phyloP scores from a whole-genome alignment of 2,888 invertebrate genomes.

The Cremastinae sp. region DNA sequence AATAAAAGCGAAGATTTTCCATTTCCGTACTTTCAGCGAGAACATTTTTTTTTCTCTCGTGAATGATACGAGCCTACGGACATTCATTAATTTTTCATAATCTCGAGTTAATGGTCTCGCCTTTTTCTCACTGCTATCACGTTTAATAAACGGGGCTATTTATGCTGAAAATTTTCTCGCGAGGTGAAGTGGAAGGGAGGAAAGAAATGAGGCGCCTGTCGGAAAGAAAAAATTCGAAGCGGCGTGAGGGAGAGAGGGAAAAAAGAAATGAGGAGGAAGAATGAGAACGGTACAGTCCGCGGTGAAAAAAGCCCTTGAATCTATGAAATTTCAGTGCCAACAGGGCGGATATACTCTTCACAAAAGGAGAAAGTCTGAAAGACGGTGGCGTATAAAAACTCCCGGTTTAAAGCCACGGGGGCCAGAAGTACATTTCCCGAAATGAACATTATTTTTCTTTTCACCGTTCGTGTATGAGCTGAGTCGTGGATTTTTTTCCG shows the following conservation, averaged over 20 bases:
- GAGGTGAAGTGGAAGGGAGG: not conserved
- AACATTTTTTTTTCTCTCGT: too few relatives aligned
- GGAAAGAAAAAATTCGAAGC: constrained; percentile 31
- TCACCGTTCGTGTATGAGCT: constrained; percentile 15
- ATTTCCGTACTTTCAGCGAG: too few relatives aligned
- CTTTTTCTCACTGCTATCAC: constrained; percentile 8
- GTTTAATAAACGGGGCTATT: constrained; percentile 46
- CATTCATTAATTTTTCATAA: not conserved
- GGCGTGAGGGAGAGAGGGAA: not conserved
- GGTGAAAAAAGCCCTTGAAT: constrained; percentile 33
- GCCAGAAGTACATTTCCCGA: constrained; percentile 46
- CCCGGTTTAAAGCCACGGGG: constrained; percentile 25
- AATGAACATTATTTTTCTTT: constrained; percentile 42
- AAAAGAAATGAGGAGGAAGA: not conserved
- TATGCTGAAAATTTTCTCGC: constrained; percentile 33
- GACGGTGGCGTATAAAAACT: constrained; percentile 33
- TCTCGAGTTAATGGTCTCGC: not conserved
- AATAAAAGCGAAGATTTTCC: too few relatives aligned
- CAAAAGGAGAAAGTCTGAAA: constrained; percentile 27
- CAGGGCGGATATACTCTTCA: constrained; percentile 16
- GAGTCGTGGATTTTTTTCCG: constrained; percentile 26
- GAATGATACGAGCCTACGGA: not conserved
- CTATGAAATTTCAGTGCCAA: constrained; percentile 23
- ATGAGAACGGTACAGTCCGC: constrained; percentile 8
- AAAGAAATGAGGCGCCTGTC: constrained; percentile 11